Evolutionary conservation across 2,888 invertebrate species (phyloP), one percentile per base, ranked within the genome.

Genomic region (Agrochola macilenta): DNA sequence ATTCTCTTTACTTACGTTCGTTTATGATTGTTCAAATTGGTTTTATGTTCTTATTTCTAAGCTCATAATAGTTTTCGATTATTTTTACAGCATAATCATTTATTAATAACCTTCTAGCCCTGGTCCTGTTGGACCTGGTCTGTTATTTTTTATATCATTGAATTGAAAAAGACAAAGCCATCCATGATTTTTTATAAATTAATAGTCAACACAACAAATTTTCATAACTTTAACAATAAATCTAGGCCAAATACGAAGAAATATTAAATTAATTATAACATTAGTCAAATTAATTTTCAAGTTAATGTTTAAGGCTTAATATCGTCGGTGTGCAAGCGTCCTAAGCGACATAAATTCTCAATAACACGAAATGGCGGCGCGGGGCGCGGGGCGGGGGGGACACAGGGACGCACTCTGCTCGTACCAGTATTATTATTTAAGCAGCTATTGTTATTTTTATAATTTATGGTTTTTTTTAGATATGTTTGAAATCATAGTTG

Each of bases 321-420:
- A 39, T 17, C 3, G n/a, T 17, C 87, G 75, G 90, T 96, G 94
- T 95, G 92, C 66, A 87, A 88, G 60, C 83, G 30, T 86, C 96
- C 89, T 95, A 91, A 94, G 87, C 95, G 96, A 95, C 96, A 96
- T 96, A 96, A 96, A 96, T 96, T 96, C 96, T 95, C 96, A 96
- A 96, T 96, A 96, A 96, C 96, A 96, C 96, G 95, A 95, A 96
- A 95, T 94, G 95, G 96, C 91, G 93, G 93, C 91, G 93, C 89
- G 94, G 94, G 93, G 78, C 26, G 74, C 88, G 93, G 94, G 79
- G 91, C 70, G 91, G 88, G 90, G 89, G 90, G 82, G 83, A 52
- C 64, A 64, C 92, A 93, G 93, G 92, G 88, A 64, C 89, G 90
- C n/a, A 92, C 85, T 89, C 66, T 8, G 49, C 69, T 35, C 8